These are phyloP conservation scores for Malacoraja senta DNA, from an alignment of 2,797 vertebrate genomes.

Conservation along the genomic window DNA sequence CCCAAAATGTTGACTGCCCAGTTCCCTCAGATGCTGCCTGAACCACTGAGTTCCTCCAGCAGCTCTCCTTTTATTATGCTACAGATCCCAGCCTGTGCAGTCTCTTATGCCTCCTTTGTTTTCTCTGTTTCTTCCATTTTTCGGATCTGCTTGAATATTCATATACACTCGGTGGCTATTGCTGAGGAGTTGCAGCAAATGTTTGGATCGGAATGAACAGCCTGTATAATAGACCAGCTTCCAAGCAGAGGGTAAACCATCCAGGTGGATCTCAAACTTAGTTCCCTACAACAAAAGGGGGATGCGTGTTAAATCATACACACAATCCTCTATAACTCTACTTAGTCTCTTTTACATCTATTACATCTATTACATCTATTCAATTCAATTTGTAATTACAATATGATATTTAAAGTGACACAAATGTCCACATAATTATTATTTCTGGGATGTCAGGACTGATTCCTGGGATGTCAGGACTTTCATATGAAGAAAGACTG, in stretches of 20 bases:
- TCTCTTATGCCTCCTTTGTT: neutral
- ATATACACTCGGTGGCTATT: constrained; percentile 77
- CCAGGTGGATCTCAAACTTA: constrained; percentile 82
- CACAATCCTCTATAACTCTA: neutral
- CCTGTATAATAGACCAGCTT: constrained; percentile 81
- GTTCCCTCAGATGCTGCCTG: too few species aligned
- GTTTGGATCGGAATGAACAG: constrained; percentile 72
- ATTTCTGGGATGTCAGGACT: too few species aligned
- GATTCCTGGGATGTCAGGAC: too few species aligned
- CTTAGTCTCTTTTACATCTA: neutral
- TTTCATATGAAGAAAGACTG: too few species aligned
- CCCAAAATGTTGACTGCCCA: too few species aligned
- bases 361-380: neutral
- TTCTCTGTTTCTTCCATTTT: constrained; percentile 65
- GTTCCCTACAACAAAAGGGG: constrained; percentile 63
- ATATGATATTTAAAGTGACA: neutral
- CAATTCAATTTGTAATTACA: neutral
- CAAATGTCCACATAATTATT: neutral
- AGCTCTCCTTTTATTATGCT: too few species aligned
- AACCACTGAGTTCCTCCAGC: too few species aligned
- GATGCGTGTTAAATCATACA: neutral
- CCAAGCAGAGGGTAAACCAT: constrained; percentile 75
- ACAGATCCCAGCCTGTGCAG: too few species aligned
- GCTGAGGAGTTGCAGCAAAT: constrained; percentile 77
- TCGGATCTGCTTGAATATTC: constrained; percentile 68